Evolutionary conservation across 2,113 vertebrate genomes (phyloP).

Genomic region (Argyrosomus japonicus): DNA sequence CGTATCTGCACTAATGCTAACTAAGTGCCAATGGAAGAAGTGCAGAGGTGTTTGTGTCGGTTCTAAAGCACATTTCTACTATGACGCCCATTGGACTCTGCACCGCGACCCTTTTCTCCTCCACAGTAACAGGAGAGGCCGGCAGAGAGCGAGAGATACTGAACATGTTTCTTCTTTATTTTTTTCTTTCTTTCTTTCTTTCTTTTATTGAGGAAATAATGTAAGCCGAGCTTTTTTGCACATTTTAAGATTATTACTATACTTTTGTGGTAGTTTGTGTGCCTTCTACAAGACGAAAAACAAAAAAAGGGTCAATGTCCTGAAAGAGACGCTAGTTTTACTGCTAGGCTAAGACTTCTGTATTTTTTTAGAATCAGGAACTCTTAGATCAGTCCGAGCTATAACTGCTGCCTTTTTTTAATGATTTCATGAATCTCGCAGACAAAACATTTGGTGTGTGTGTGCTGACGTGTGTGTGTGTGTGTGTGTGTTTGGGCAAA

Average conservation of each 20-base stretch:
- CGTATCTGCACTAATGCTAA: conserved; percentile 43
- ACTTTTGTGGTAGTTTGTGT: conserved; percentile 79
- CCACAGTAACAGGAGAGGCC: conserved; percentile 7
- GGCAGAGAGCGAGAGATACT: conserved; percentile 10
- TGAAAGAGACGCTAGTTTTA: conserved; percentile 56
- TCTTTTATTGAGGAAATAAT: conserved; percentile 61
- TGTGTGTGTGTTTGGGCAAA: background rate
- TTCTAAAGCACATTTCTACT: conserved; percentile 56
- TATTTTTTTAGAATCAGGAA: conserved; percentile 67
- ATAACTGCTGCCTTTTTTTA: conserved; percentile 66
- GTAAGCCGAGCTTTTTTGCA: conserved; percentile 82
- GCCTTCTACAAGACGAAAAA: conserved; percentile 77
- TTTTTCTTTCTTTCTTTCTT: background rate
- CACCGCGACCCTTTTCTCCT: conserved; percentile 23
- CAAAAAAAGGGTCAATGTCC: conserved; percentile 54
- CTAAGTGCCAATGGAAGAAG: conserved; percentile 74
- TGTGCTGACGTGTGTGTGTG: background rate
- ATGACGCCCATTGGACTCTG: conserved; percentile 30
- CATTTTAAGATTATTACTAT: conserved; percentile 76
- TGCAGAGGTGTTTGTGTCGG: conserved; percentile 42
- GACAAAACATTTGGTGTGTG: conserved; percentile 14
- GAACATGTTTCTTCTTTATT: background rate
- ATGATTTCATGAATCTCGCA: conserved; percentile 31
- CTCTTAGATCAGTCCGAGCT: conserved; percentile 56
- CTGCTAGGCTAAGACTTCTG: conserved; percentile 47